Percentiles rank a stretch among this genome's conserved stretches.
These are phyloP conservation scores for Galemys pyrenaicus DNA, from an alignment of 2,113 vertebrate genomes.

Conservation along the genomic window DNA sequence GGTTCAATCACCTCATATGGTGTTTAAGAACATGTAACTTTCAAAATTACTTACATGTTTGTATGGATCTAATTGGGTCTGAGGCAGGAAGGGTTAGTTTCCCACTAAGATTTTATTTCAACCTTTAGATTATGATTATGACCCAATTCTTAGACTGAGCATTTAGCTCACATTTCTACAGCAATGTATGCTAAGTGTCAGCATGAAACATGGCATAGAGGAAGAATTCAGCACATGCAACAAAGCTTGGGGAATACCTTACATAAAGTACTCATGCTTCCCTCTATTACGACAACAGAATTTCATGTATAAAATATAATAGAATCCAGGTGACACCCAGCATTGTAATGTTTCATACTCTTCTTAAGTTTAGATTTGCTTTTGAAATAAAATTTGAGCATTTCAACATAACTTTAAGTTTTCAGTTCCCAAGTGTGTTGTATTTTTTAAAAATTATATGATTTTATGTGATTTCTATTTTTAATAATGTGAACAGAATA, in stretches of 20 bases:
- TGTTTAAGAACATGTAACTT: not conserved
- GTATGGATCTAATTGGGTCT: accelerated
- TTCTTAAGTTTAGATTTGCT: not conserved
- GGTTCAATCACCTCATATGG: not conserved
- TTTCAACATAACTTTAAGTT: not conserved
- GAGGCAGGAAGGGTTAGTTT: not conserved
- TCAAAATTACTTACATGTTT: not conserved
- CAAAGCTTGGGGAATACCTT: not conserved
- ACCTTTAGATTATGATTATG: not conserved
- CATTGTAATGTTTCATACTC: not conserved
- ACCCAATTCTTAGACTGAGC: not conserved
- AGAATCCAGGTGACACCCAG: not conserved
- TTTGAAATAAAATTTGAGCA: not conserved
- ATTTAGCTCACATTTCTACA: not conserved
- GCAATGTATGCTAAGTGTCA: not conserved
- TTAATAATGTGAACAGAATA: not conserved
- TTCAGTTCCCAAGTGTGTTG: not conserved
- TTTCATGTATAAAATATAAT: not conserved
- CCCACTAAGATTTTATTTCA: not conserved
- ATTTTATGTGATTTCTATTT: not conserved
- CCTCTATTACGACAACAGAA: not conserved
- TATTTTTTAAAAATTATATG: not conserved
- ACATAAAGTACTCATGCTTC: not conserved
- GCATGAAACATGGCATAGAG: not conserved
- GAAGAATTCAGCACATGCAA: not conserved